Conservation (phyloP, 2,113 vertebrate genomes). For the Nothoprocta perdicaria region DNA sequence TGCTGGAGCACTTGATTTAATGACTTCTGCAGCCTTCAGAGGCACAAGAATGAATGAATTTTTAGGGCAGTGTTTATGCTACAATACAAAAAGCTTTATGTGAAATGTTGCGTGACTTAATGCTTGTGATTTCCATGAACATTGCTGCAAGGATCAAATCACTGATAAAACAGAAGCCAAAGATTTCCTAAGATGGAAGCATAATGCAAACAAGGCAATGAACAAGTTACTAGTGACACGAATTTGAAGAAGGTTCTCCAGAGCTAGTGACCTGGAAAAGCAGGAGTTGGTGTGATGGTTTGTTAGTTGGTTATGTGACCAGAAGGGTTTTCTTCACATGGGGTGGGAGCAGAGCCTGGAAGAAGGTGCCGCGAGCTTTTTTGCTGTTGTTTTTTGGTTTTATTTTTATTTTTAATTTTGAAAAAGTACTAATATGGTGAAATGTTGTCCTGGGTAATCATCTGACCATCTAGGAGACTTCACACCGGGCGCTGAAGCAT, state of each 20-base stretch:
- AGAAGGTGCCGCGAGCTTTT: neutral
- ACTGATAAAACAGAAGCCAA: neutral
- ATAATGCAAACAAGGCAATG: neutral
- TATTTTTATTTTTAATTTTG: neutral
- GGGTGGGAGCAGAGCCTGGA: neutral
- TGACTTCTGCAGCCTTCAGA: neutral
- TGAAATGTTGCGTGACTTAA: neutral
- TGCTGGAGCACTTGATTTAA: neutral
- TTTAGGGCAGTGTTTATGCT: neutral
- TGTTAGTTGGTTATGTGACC: neutral
- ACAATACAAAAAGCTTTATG: neutral
- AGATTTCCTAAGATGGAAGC: neutral
- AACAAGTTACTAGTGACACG: neutral
- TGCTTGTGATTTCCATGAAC: neutral
- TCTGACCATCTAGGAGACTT: too few species aligned
- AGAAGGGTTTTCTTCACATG: neutral
- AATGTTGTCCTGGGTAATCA: neutral
- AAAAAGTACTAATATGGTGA: neutral
- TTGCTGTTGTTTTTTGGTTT: neutral
- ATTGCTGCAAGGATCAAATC: neutral
- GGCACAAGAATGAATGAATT: accelerated
- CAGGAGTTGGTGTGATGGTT: neutral
- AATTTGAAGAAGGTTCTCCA: neutral
- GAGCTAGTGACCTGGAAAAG: neutral
- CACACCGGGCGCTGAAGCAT: too few species aligned